A percentile compares a stretch with the other conserved stretches of the same genome.
phyloP scores from a whole-genome alignment of 2,797 vertebrate genomes.

The Margarornis squamiger region DNA sequence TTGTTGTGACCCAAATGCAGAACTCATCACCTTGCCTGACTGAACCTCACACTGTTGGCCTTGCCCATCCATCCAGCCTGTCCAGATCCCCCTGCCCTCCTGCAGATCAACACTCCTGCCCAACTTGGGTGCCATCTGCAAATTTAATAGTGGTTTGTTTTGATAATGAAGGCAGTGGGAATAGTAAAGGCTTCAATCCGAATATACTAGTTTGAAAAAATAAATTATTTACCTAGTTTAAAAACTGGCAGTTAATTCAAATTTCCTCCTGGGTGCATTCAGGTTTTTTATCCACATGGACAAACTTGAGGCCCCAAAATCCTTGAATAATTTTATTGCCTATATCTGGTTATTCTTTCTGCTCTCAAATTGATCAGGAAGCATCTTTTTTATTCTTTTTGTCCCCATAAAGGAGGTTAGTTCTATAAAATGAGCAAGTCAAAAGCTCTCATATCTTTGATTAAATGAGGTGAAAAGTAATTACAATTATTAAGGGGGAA shows the following conservation, averaged over 20 bases:
- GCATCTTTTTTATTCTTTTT: accelerated
- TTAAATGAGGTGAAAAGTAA: not conserved
- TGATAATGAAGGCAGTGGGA: not conserved
- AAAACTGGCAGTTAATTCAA: not conserved
- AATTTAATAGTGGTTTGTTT: not conserved
- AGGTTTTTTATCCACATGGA: not conserved
- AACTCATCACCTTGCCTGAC: too few relatives aligned
- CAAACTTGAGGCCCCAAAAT: not conserved
- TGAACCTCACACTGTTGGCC: not conserved
- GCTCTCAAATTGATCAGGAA: not conserved
- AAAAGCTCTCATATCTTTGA: not conserved
- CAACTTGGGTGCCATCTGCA: not conserved
- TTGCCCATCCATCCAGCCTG: not conserved
- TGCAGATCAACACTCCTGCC: not conserved
- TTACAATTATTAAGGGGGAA: not conserved
- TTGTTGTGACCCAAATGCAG: not conserved
- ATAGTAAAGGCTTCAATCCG: not conserved
- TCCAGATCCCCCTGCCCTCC: not conserved
- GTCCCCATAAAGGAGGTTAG: not conserved
- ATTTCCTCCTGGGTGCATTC: not conserved
- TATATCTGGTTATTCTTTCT: not conserved
- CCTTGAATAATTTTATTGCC: not conserved
- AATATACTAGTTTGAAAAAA: not conserved
- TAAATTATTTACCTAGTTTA: not conserved
- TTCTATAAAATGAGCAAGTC: not conserved